Percentiles rank a stretch among this genome's conserved stretches.
These are phyloP conservation scores for Polyommatus icarus DNA, from an alignment of 2,888 invertebrate genomes.

Conservation along the genomic window DNA sequence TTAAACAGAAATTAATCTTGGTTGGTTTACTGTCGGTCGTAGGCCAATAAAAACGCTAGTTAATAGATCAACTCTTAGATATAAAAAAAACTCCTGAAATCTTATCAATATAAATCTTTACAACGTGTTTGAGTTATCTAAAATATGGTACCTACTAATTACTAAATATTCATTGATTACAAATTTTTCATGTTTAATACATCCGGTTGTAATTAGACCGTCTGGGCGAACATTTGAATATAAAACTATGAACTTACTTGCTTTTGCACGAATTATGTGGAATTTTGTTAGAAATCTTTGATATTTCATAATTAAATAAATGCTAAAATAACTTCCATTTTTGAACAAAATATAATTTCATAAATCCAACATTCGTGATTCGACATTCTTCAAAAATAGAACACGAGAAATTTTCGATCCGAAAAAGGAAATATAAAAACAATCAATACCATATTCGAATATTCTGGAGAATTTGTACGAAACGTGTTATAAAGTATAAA, in stretches of 20 bases:
- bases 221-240: not conserved
- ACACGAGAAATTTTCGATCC: conserved; percentile 17
- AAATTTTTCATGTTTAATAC: not conserved
- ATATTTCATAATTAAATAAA: conserved; percentile 3
- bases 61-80: too few relatives aligned
- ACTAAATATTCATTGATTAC: conserved; percentile 1
- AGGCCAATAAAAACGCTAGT: too few relatives aligned
- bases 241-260: not conserved
- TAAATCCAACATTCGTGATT: not conserved
- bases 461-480: conserved; percentile 29
- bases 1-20: too few relatives aligned
- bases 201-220: not conserved
- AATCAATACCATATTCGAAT: conserved; percentile 29
- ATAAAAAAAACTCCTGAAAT: too few relatives aligned
- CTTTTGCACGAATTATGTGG: not conserved
- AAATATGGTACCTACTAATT: not conserved
- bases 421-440: conserved; percentile 28
- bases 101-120: not conserved
- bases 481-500: conserved; percentile 32
- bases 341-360: conserved; percentile 9
- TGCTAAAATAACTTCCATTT: not conserved
- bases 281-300: not conserved
- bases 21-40: too few relatives aligned
- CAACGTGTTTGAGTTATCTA: not conserved
- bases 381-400: conserved; percentile 26